Evolutionary conservation across 1,140 invertebrate species (phyloP).

Genomic region (Drosophila subpulchrella): DNA sequence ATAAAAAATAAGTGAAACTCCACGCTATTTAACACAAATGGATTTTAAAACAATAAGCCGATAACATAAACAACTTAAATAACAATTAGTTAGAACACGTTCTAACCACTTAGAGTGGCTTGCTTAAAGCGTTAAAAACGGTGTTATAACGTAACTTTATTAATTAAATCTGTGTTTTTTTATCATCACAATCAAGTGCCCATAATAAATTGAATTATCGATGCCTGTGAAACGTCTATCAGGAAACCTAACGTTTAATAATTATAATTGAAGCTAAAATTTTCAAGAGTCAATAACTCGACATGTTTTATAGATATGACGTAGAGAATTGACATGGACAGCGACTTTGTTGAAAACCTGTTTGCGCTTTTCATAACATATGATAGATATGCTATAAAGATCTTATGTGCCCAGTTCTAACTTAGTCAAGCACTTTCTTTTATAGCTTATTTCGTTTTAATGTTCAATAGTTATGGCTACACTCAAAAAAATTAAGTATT

Average conservation of each 20-base stretch:
- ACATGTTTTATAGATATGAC: slow-evolving; percentile 13
- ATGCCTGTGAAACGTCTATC: background rate
- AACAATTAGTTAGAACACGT: background rate
- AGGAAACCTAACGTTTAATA: slow-evolving; percentile 14
- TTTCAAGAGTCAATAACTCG: slow-evolving; percentile 15
- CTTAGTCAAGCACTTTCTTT: slow-evolving; percentile 11
- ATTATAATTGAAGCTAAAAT: slow-evolving; percentile 31
- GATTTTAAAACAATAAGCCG: background rate
- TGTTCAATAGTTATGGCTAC: too few relatives aligned
- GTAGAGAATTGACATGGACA: background rate
- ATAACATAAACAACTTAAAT: background rate
- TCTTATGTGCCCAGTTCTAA: slow-evolving; percentile 4
- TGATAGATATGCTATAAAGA: background rate
- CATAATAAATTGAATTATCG: slow-evolving; percentile 3
- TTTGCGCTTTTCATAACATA: slow-evolving; percentile 9
- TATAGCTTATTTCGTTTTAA: background rate
- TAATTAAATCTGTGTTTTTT: background rate
- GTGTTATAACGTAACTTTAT: background rate
- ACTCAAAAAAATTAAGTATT: too few relatives aligned
- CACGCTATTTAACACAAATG: background rate
- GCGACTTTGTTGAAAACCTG: slow-evolving; percentile 22
- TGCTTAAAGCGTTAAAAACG: background rate
- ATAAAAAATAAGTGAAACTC: background rate
- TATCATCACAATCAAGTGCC: background rate
- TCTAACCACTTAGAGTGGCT: background rate